phyloP scores from a whole-genome alignment of 2,888 invertebrate genomes.

The Rhingia campestris region DNA sequence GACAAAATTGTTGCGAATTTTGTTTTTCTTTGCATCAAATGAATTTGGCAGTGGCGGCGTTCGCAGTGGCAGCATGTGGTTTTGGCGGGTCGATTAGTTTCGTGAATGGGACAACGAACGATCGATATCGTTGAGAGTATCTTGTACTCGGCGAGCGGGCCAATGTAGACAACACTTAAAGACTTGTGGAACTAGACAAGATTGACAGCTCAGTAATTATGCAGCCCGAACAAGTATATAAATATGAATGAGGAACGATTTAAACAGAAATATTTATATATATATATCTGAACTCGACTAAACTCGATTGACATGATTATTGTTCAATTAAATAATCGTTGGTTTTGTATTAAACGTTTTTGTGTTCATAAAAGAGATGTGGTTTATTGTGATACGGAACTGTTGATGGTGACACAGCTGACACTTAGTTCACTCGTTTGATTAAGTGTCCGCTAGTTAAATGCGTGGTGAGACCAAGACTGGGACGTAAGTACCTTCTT shows the following conservation, averaged over 20 bases:
- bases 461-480: no score
- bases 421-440: no score
- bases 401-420: background rate
- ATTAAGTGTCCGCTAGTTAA: no score
- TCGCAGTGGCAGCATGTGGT: background rate
- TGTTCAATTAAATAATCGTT: conserved; percentile 56
- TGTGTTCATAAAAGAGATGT: conserved; percentile 11
- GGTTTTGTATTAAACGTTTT: conserved; percentile 21
- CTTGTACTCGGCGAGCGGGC: background rate
- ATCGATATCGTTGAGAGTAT: background rate
- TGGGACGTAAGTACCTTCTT: no score
- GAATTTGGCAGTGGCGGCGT: conserved; percentile 2
- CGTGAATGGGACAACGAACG: conserved; percentile 18
- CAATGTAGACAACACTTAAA: conserved; percentile 50
- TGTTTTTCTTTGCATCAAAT: conserved; percentile 9
- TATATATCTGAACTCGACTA: background rate
- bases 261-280: no score
- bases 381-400: conserved; percentile 25
- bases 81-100: conserved; percentile 2
- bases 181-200: conserved; percentile 53
- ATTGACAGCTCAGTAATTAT: conserved; percentile 66
- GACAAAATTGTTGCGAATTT: conserved; percentile 7
- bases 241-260: conserved; percentile 8
- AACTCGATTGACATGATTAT: conserved; percentile 34
- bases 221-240: conserved; percentile 28